Conservation (phyloP, 1,140 invertebrate genomes). For the Glomeris maerens region DNA sequence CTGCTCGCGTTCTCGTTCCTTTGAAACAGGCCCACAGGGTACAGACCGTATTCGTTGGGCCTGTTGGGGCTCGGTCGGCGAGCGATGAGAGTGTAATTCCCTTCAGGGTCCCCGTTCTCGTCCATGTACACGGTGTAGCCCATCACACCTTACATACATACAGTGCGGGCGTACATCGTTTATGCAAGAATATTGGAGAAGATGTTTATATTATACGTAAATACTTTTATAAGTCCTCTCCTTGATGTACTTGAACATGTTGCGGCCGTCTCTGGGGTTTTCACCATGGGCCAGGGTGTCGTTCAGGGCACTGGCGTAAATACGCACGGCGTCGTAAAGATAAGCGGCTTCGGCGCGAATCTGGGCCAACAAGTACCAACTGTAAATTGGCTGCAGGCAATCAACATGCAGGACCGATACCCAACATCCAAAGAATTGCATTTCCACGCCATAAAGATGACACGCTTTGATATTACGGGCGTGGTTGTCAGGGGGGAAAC, state of each 20-base stretch:
- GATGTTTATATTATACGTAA: no score
- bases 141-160: slow-evolving; percentile 37
- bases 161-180: no score
- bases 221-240: slow-evolving; percentile 64
- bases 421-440: no score
- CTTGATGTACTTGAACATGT: slow-evolving; percentile 52
- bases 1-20: slow-evolving; percentile 26
- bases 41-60: slow-evolving; percentile 48
- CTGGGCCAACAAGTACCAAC: slow-evolving; percentile 40
- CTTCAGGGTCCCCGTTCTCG: slow-evolving; percentile 83
- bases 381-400: background rate
- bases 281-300: slow-evolving; percentile 46
- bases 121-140: slow-evolving; percentile 81
- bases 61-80: slow-evolving; percentile 32
- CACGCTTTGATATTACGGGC: no score
- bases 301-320: slow-evolving; percentile 61
- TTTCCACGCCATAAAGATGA: no score
- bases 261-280: slow-evolving; percentile 52
- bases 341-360: slow-evolving; percentile 75
- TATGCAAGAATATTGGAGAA: background rate
- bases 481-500: no score
- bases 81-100: slow-evolving; percentile 84
- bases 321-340: slow-evolving; percentile 75
- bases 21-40: slow-evolving; percentile 53
- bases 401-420: background rate